Percentiles rank a stretch among this genome's conserved stretches.
Conservation (phyloP, 92 coral and sea anemone genomes). For the Palythoa grandis region DNA sequence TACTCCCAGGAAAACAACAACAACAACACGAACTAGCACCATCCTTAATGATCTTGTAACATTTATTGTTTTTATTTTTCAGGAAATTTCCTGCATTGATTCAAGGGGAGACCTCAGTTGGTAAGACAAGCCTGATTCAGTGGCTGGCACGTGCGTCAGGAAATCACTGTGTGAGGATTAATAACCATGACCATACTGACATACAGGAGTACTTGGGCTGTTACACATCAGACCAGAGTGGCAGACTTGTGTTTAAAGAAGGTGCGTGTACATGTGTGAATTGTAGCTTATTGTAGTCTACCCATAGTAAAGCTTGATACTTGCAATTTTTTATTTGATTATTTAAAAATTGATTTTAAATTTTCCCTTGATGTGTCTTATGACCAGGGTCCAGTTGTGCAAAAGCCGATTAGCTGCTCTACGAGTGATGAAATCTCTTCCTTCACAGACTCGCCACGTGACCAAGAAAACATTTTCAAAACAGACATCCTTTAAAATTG, state of each 20-base stretch:
- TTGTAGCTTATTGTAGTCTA: not conserved
- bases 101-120: conserved; percentile 99
- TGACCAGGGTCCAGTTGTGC: too few species aligned
- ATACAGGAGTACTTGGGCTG: conserved; percentile 98
- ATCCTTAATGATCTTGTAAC: not conserved
- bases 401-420: too few species aligned
- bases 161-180: conserved; percentile 90
- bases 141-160: conserved; percentile 97
- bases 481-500: too few species aligned
- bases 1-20: not conserved
- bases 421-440: too few species aligned
- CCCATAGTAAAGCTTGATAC: not conserved
- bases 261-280: conserved; percentile 50
- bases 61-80: conserved; percentile 7
- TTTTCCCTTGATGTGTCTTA: too few species aligned
- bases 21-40: too few species aligned
- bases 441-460: too few species aligned
- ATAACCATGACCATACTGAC: conserved; percentile 99
- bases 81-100: conserved; percentile 91
- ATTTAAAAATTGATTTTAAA: too few species aligned
- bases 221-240: conserved; percentile 89
- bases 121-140: conserved; percentile 94
- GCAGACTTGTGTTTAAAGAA: conserved; percentile 95
- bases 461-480: too few species aligned
- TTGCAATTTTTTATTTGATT: not conserved